Conservation (phyloP, 2,888 invertebrate genomes). For the Operophtera brumata region DNA sequence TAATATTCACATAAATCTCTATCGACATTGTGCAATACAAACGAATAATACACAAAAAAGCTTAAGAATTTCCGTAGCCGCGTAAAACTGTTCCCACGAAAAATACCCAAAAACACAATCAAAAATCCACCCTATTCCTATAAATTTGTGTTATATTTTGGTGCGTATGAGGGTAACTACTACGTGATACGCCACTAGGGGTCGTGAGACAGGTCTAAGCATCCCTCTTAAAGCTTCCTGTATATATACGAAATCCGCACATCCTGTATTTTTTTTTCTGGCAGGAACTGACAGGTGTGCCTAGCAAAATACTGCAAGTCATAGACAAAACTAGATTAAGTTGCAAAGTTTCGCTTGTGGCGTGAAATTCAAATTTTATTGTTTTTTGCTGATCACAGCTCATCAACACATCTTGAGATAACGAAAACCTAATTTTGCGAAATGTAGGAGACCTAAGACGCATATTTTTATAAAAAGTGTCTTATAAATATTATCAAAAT, state of each 20-base stretch:
- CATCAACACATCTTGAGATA: too few species aligned
- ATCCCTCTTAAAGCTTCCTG: conserved; percentile 75
- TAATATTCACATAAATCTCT: conserved; percentile 33
- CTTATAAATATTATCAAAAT: too few species aligned
- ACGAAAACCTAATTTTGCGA: too few species aligned
- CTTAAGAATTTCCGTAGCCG: conserved; percentile 65
- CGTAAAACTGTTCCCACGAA: conserved; percentile 74
- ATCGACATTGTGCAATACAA: conserved; percentile 33
- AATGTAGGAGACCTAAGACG: too few species aligned
- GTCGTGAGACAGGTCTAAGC: conserved; percentile 74
- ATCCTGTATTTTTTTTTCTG: conserved; percentile 50
- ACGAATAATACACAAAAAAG: conserved; percentile 34
- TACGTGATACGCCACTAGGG: conserved; percentile 60
- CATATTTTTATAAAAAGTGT: too few species aligned
- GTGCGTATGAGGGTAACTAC: conserved; percentile 27
- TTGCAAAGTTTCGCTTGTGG: too few species aligned
- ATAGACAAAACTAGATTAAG: not conserved
- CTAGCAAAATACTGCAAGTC: not conserved
- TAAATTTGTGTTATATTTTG: conserved; percentile 19
- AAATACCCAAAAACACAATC: conserved; percentile 16
- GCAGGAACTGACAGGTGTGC: conserved; percentile 9
- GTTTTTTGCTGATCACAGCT: too few species aligned
- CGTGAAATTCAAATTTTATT: too few species aligned
- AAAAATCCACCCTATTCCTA: conserved; percentile 23
- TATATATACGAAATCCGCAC: conserved; percentile 61